These are phyloP conservation scores for Mionectes macconnelli DNA, from an alignment of 2,113 vertebrate genomes.

Conservation along the genomic window DNA sequence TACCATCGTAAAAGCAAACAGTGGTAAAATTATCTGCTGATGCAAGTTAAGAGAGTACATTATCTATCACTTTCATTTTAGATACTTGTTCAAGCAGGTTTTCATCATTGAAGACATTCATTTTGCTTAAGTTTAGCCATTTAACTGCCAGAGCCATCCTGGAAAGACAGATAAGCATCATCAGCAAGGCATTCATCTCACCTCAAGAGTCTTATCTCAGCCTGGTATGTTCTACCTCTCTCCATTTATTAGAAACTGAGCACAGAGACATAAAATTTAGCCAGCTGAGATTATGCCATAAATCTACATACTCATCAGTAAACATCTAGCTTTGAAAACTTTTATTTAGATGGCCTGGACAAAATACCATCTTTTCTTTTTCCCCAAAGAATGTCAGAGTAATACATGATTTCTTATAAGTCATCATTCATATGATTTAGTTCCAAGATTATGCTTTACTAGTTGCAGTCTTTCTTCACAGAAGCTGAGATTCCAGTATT, in stretches of 20 bases:
- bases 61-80: background rate
- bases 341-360: background rate
- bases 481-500: background rate
- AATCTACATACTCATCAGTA: background rate
- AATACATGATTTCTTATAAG: background rate
- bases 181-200: background rate
- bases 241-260: background rate
- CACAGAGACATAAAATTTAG: background rate
- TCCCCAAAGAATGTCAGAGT: background rate
- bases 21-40: background rate
- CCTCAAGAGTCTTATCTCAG: background rate
- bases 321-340: background rate
- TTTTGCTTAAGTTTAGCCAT: constrained; percentile 1
- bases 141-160: background rate
- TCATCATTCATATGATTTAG: background rate
- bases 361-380: background rate
- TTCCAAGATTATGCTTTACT: background rate
- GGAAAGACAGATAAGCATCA: background rate
- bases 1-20: background rate
- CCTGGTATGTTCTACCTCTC: background rate
- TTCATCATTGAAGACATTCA: background rate
- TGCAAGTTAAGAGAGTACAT: background rate
- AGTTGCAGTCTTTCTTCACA: background rate
- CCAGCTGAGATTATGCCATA: background rate
- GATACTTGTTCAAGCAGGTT: background rate